Conservation (phyloP, 92 coral and sea anemone genomes). For the Anthopleura xanthogrammica region DNA sequence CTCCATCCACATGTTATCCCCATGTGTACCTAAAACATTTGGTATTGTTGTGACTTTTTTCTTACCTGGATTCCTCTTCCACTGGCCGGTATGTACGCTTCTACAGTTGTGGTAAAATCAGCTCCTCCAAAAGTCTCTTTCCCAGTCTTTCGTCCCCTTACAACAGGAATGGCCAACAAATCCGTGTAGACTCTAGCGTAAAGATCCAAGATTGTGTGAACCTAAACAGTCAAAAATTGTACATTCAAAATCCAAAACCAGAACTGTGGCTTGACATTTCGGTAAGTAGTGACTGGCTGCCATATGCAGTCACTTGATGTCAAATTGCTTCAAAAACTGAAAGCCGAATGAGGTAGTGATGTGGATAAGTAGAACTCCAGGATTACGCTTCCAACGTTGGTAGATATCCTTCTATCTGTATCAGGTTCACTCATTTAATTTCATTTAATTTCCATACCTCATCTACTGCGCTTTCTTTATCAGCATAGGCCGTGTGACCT, state of each 20-base stretch:
- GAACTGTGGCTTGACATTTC: background rate
- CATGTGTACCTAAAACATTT: too few relatives aligned
- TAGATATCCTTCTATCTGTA: too few relatives aligned
- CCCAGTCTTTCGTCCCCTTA: slow-evolving; percentile 89
- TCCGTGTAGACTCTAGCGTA: slow-evolving; percentile 85
- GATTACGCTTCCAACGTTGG: too few relatives aligned
- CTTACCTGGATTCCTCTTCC: slow-evolving; percentile 97
- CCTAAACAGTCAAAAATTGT: slow-evolving; percentile 39
- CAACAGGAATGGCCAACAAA: slow-evolving; percentile 88
- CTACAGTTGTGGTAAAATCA: slow-evolving; percentile 95
- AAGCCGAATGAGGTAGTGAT: too few relatives aligned
- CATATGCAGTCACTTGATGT: too few relatives aligned
- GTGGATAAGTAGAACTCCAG: too few relatives aligned
- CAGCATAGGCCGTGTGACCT: slow-evolving; percentile 95
- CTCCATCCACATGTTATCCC: too few relatives aligned
- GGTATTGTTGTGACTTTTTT: too few relatives aligned
- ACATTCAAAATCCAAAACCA: background rate
- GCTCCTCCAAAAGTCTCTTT: slow-evolving; percentile 98
- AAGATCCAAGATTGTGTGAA: slow-evolving; percentile 79
- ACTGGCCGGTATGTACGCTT: slow-evolving; percentile 86
- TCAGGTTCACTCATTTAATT: too few relatives aligned
- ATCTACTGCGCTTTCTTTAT: slow-evolving; percentile 75
- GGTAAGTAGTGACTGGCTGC: too few relatives aligned
- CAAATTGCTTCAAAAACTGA: too few relatives aligned
- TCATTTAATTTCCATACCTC: slow-evolving; percentile 52